phyloP scores from a whole-genome alignment of 2,888 invertebrate genomes.

The Trichogramma evanescens region DNA sequence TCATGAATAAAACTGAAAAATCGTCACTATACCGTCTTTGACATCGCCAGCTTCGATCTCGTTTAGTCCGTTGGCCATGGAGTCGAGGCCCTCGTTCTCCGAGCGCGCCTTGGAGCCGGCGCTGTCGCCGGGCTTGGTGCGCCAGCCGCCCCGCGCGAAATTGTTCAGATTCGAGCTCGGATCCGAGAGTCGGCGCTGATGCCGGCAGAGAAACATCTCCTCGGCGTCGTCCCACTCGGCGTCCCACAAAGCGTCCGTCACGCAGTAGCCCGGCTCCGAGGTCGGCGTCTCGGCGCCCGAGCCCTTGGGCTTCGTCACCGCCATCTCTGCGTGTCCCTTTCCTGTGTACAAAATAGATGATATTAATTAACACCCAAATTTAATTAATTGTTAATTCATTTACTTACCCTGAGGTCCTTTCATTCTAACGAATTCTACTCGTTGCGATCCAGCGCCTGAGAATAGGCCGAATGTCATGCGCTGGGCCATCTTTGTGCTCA shows the following conservation, averaged over 20 bases:
- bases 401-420: constrained; percentile 82
- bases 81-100: constrained; percentile 87
- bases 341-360: constrained; percentile 26
- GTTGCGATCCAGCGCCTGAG: constrained; percentile 66
- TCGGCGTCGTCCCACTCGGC: constrained; percentile 84
- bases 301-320: constrained; percentile 84
- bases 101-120: constrained; percentile 66
- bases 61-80: constrained; percentile 71
- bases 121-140: constrained; percentile 54
- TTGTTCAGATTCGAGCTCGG: constrained; percentile 85
- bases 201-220: constrained; percentile 73
- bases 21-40: constrained; percentile 65
- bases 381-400: too few relatives aligned
- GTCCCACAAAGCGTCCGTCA: constrained; percentile 78
- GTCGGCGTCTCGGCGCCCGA: constrained; percentile 92
- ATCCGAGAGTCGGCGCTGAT: constrained; percentile 82
- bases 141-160: constrained; percentile 78
- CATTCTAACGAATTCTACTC: constrained; percentile 97
- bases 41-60: constrained; percentile 93
- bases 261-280: constrained; percentile 80
- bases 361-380: too few relatives aligned
- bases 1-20: constrained; percentile 27
- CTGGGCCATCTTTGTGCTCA: constrained; percentile 91
- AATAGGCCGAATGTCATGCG: constrained; percentile 90
- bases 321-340: constrained; percentile 97